Evolutionary conservation across 2,113 vertebrate genomes (phyloP).

Genomic region (Hyaena hyaena): DNA sequence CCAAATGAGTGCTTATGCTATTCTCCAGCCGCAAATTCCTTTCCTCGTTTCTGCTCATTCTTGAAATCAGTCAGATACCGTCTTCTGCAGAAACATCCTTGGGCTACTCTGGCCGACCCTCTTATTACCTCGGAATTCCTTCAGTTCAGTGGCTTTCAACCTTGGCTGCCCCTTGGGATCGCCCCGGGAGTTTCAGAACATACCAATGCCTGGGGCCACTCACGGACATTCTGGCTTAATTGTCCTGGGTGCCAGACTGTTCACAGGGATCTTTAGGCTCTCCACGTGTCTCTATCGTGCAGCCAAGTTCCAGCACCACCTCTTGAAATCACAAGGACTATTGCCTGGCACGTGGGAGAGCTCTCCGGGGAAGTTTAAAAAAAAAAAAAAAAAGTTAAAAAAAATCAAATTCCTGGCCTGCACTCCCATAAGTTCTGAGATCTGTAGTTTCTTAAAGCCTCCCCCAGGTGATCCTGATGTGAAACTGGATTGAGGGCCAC

Average conservation of each 20-base stretch:
- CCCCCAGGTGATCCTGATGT: not conserved
- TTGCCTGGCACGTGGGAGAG: not conserved
- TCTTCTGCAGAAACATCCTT: slow-evolving; percentile 57
- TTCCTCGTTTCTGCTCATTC: slow-evolving; percentile 25
- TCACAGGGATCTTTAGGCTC: not conserved
- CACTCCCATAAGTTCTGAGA: not conserved
- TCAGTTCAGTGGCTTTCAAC: slow-evolving; percentile 50
- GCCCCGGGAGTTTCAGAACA: not conserved
- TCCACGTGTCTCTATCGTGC: not conserved
- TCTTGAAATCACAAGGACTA: not conserved
- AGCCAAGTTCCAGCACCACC: not conserved
- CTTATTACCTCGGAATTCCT: slow-evolving; percentile 64
- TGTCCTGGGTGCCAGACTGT: not conserved
- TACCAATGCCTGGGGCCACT: not conserved
- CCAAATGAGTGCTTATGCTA: not conserved
- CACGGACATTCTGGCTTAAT: not conserved
- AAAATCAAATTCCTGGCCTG: not conserved
- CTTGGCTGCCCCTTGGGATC: not conserved
- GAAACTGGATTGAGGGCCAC: not conserved
- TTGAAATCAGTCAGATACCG: not conserved
- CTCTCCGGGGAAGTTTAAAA: not conserved
- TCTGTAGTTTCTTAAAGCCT: not conserved
- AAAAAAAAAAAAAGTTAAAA: too few relatives aligned
- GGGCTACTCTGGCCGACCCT: not conserved
- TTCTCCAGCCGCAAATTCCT: slow-evolving; percentile 38